Evolutionary conservation across 2,113 vertebrate species (phyloP), one percentile per base, ranked within the genome.

Genomic region (Natator depressus): DNA sequence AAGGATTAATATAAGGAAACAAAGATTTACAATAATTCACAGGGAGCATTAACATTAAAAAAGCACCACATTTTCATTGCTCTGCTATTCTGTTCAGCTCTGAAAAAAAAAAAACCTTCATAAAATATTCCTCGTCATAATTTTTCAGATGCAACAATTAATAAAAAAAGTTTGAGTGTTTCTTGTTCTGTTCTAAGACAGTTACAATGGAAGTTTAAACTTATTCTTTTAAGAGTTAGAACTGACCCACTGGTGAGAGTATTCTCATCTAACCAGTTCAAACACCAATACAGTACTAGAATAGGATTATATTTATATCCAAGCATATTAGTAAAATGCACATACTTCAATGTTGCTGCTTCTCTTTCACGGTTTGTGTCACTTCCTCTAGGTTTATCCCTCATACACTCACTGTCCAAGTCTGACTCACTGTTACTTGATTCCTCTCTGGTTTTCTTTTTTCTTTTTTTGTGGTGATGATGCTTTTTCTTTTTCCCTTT

Each of bases 401-500:
- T 98, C 42, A 96, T 97, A 25, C 95, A 98, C 22, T 98, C 96
- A 0, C 96, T 93, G 42, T 98, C 98, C 10, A 97, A 96, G 19
- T 98, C 99, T 0, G 97, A 98, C 2, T 97, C 98, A 0, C 98
- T 98, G 95, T 97, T 98, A 20, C 97, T 97, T 0, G 98, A 97
- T 49, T 85, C 96, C 7, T 95, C 98, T 82, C 51, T 96, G 3
- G 57, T 97, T 91, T 96, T 98, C 92, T 98, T 98, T 79, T 98
- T 98, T 24, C 95, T 65, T 88, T 96, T 98, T 94, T 96, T 98
- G 55, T 13, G 97, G 47, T 92, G 97, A 29, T 97, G 97, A 85
- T 98, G 98, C 51, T 98, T 99, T 95, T 98, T 99, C 84, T 98
- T 99, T 47, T 98, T 99, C 93, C 96, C 99, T 88, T 98, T 99